These are phyloP conservation scores for Lasioglossum malachurum DNA, from an alignment of 2,888 invertebrate genomes.

Conservation along the genomic window DNA sequence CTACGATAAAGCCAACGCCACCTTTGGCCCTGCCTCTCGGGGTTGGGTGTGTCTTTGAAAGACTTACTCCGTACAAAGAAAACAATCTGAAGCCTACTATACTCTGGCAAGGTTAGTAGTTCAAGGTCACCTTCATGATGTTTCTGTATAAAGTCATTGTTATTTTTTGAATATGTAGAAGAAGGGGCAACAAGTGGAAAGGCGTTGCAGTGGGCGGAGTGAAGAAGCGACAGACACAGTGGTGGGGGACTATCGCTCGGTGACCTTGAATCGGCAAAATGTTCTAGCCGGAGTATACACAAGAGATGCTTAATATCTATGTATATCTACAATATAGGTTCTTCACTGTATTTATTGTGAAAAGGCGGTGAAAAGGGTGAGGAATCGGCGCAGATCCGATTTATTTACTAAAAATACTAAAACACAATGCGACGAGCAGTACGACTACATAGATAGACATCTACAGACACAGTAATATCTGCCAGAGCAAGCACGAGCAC, in stretches of 20 bases:
- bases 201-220: neutral
- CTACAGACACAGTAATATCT: neutral
- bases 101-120: neutral
- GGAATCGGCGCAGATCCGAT: conserved; percentile 38
- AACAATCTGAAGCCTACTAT: neutral
- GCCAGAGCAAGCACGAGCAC: neutral
- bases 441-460: conserved; percentile 31
- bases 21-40: neutral
- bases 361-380: conserved; percentile 20
- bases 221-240: neutral
- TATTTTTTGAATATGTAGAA: too few species aligned
- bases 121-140: neutral
- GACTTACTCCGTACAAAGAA: neutral
- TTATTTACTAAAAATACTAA: conserved; percentile 39
- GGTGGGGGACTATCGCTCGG: too few species aligned
- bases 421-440: conserved; percentile 1
- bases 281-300: neutral
- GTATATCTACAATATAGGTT: neutral
- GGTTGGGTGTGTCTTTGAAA: neutral
- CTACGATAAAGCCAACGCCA: neutral
- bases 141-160: neutral
- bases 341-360: neutral
- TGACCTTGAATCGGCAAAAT: conserved; percentile 12
- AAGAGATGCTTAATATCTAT: conserved; percentile 1
- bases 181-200: too few species aligned